Evolutionary conservation across 1,140 invertebrate species (phyloP).

Genomic region (Drosophila lowei): DNA sequence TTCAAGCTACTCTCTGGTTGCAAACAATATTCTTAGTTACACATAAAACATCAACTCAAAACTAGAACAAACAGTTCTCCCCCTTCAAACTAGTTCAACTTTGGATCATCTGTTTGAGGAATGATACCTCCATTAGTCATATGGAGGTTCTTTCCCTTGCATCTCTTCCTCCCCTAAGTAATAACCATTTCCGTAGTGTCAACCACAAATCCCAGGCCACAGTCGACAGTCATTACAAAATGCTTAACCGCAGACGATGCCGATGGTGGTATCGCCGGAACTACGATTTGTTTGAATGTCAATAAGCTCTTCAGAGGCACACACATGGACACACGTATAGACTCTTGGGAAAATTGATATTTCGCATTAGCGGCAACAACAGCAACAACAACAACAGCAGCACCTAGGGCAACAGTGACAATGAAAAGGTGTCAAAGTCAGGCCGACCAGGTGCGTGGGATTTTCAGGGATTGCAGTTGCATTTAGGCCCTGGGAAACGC

Average conservation of each 20-base stretch:
- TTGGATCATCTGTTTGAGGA: no score
- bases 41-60: neutral
- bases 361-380: slow-evolving; percentile 65
- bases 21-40: no score
- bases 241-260: slow-evolving; percentile 33
- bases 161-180: slow-evolving; percentile 17
- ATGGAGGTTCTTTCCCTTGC: neutral
- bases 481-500: slow-evolving; percentile 36
- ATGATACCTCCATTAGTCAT: no score
- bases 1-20: no score
- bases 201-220: slow-evolving; percentile 47
- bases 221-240: slow-evolving; percentile 22
- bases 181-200: slow-evolving; percentile 41
- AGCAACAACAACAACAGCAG: slow-evolving; percentile 10
- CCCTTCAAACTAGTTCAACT: no score
- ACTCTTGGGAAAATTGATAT: slow-evolving; percentile 68
- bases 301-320: slow-evolving; percentile 47
- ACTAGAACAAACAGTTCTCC: no score
- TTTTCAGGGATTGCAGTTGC: slow-evolving; percentile 35
- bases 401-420: slow-evolving; percentile 24
- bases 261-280: slow-evolving; percentile 49
- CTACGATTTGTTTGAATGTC: slow-evolving; percentile 69
- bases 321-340: slow-evolving; percentile 41
- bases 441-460: slow-evolving; percentile 57
- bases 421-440: slow-evolving; percentile 62